Evolutionary conservation across 1,140 invertebrate genomes (phyloP).

Genomic region (Hyles vespertilio): DNA sequence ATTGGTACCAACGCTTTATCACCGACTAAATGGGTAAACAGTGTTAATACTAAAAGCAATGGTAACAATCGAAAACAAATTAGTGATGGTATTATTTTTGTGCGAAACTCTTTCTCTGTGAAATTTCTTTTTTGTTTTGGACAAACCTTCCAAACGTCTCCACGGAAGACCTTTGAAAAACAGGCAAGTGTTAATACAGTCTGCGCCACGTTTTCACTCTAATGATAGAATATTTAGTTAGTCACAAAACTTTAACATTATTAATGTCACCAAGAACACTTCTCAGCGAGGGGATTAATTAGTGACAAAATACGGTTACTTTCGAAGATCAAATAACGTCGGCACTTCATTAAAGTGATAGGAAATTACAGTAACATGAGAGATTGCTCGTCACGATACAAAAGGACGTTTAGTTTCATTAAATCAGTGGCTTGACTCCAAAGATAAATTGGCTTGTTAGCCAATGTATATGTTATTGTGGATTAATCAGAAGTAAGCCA

Average conservation of each 20-base stretch:
- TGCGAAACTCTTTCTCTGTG: constrained; percentile 63
- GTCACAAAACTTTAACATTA: constrained; percentile 26
- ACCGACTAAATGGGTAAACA: constrained; percentile 14
- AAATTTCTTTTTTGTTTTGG: constrained; percentile 58
- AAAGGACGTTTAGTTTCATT: too few species aligned
- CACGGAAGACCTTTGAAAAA: constrained; percentile 80
- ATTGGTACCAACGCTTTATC: constrained; percentile 55
- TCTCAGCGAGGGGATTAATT: background rate
- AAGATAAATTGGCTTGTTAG: too few species aligned
- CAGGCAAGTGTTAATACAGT: constrained; percentile 69
- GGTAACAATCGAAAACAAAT: constrained; percentile 55
- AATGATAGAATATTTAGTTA: constrained; percentile 56
- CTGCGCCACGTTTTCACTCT: constrained; percentile 62
- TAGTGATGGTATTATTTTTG: constrained; percentile 49
- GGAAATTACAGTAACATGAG: too few species aligned
- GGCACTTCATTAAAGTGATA: too few species aligned
- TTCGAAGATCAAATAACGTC: too few species aligned
- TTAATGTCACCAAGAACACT: constrained; percentile 13
- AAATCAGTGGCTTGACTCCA: too few species aligned
- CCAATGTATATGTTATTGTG: background rate
- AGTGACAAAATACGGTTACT: background rate
- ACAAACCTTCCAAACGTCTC: constrained; percentile 82
- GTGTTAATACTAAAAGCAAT: constrained; percentile 30
- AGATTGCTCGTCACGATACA: too few species aligned
- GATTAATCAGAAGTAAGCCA: background rate